phyloP scores from a whole-genome alignment of 2,888 invertebrate species.

The Coenonympha arcania region DNA sequence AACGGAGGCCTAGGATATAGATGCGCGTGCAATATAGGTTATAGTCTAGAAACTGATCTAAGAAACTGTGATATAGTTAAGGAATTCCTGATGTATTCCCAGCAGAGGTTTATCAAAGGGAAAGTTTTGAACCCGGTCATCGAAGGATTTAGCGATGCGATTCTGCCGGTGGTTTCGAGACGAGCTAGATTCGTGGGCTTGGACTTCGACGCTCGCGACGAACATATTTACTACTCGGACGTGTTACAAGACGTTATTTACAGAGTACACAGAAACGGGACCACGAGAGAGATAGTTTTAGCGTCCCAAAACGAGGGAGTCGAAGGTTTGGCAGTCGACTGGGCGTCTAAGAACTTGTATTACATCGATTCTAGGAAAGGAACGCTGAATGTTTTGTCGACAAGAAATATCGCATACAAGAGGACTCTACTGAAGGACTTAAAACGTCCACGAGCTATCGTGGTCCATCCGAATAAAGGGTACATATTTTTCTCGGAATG shows the following conservation, averaged over 20 bases:
- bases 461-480: constrained; percentile 96
- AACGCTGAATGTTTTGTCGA: constrained; percentile 92
- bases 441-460: constrained; percentile 95
- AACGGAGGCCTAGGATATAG: constrained; percentile 85
- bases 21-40: constrained; percentile 94
- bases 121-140: constrained; percentile 90
- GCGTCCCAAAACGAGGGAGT: constrained; percentile 98
- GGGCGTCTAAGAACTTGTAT: constrained; percentile 95
- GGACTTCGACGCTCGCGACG: constrained; percentile 92
- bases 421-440: constrained; percentile 88
- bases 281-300: constrained; percentile 88
- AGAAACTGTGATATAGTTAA: constrained; percentile 86
- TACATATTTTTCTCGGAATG: constrained; percentile 96
- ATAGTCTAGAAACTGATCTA: constrained; percentile 80
- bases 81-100: constrained; percentile 95
- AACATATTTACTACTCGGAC: constrained; percentile 97
- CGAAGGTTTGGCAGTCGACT: constrained; percentile 95
- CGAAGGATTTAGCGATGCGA: constrained; percentile 95
- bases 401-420: constrained; percentile 87
- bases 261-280: constrained; percentile 84
- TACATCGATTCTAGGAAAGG: constrained; percentile 96
- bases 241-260: constrained; percentile 96
- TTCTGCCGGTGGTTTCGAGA: constrained; percentile 92
- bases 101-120: constrained; percentile 96
- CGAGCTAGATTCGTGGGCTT: constrained; percentile 95